Percentiles rank a stretch among this genome's conserved stretches.
These are phyloP conservation scores for Progne subis DNA, from an alignment of 2,113 vertebrate species.

Conservation along the genomic window DNA sequence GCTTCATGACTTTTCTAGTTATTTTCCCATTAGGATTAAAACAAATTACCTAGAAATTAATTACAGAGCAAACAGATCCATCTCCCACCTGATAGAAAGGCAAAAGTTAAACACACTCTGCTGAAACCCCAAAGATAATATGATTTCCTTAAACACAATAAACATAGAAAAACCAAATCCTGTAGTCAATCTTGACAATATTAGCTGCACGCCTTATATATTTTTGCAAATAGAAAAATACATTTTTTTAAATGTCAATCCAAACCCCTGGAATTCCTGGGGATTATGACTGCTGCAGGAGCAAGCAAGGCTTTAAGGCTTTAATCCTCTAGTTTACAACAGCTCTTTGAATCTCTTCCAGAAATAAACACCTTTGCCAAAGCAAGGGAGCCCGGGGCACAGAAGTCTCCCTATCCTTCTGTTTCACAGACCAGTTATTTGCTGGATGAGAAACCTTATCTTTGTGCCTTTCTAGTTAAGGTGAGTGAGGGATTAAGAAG, in stretches of 20 bases:
- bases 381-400: background rate
- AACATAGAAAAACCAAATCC: background rate
- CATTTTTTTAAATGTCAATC: background rate
- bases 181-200: background rate
- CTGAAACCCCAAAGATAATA: background rate
- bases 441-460: background rate
- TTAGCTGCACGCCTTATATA: background rate
- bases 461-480: background rate
- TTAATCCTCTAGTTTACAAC: background rate
- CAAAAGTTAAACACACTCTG: background rate
- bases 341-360: background rate
- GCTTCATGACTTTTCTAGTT: background rate
- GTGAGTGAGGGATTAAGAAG: background rate
- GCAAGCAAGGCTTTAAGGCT: background rate
- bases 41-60: background rate
- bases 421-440: background rate
- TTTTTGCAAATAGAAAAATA: background rate
- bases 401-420: background rate
- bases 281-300: background rate
- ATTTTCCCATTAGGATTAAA: background rate
- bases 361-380: background rate
- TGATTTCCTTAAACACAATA: background rate
- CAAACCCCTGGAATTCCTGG: background rate
- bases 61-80: background rate
- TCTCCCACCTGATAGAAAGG: background rate